phyloP scores from a whole-genome alignment of 2,888 invertebrate species.

The Epirrhoe tristata region DNA sequence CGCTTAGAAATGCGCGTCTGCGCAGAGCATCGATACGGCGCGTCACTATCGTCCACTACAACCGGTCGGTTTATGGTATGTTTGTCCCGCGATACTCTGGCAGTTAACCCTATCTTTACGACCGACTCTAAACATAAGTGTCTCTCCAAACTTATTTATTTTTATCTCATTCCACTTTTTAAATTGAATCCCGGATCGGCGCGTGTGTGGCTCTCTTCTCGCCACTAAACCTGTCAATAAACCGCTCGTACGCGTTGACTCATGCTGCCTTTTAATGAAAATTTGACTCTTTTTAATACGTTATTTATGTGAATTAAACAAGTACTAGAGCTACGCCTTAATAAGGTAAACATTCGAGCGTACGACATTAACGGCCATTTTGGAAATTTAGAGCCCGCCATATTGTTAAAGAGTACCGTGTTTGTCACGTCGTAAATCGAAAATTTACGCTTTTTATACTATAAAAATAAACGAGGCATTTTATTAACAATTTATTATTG shows the following conservation, averaged over 20 bases:
- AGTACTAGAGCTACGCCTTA: slow-evolving; percentile 67
- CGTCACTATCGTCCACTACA: slow-evolving; percentile 71
- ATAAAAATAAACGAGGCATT: slow-evolving; percentile 54
- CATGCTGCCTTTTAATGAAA: slow-evolving; percentile 77
- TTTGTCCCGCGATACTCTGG: slow-evolving; percentile 80
- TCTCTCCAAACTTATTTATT: slow-evolving; percentile 84
- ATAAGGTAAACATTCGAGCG: slow-evolving; percentile 68
- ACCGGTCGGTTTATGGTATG: slow-evolving; percentile 83
- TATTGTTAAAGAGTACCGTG: slow-evolving; percentile 61
- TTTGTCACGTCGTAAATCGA: slow-evolving; percentile 76
- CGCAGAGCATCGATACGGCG: slow-evolving; percentile 52
- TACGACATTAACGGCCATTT: slow-evolving; percentile 67
- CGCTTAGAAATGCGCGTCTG: slow-evolving; percentile 28
- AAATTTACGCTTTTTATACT: slow-evolving; percentile 62
- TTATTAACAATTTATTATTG: slow-evolving; percentile 57
- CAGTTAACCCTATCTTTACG: slow-evolving; percentile 86
- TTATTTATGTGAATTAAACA: slow-evolving; percentile 75
- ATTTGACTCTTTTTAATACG: slow-evolving; percentile 75
- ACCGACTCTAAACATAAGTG: slow-evolving; percentile 84
- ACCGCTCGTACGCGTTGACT: slow-evolving; percentile 68
- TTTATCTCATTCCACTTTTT: slow-evolving; percentile 84
- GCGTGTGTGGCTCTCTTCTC: slow-evolving; percentile 78
- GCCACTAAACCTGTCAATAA: slow-evolving; percentile 82
- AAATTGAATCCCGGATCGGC: slow-evolving; percentile 82
- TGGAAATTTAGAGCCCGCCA: slow-evolving; percentile 66